Conservation (phyloP, 2,113 vertebrate species). For the Chionis minor region DNA sequence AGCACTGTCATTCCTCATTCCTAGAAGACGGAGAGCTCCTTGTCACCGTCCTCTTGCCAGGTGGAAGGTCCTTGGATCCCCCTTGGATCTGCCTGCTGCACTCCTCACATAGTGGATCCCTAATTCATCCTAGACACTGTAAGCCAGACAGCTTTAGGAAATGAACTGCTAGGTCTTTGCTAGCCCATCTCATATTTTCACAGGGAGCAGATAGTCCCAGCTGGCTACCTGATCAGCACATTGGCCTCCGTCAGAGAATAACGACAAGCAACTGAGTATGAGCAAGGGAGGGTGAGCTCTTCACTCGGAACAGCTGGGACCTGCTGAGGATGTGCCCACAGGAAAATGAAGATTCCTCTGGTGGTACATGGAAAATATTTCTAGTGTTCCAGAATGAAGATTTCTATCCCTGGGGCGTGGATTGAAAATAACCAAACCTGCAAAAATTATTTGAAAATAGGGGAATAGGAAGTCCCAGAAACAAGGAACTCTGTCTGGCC, state of each 20-base stretch:
- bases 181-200: background rate
- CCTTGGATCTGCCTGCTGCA: background rate
- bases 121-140: background rate
- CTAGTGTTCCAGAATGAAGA: background rate
- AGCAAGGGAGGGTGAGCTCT: background rate
- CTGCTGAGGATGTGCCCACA: background rate
- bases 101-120: accelerated
- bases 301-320: accelerated
- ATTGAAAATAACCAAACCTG: background rate
- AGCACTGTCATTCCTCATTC: background rate
- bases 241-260: background rate
- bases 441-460: background rate
- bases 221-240: background rate
- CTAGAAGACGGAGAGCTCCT: background rate
- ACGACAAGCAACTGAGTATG: accelerated
- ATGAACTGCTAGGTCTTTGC: background rate
- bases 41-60: background rate
- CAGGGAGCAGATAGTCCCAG: background rate
- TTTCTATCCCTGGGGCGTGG: background rate
- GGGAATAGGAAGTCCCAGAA: background rate
- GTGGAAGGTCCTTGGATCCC: background rate
- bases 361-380: background rate
- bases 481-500: background rate
- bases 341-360: background rate
- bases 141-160: background rate